Evolutionary conservation across 2,113 vertebrate species (phyloP).

Genomic region (Mola mola): DNA sequence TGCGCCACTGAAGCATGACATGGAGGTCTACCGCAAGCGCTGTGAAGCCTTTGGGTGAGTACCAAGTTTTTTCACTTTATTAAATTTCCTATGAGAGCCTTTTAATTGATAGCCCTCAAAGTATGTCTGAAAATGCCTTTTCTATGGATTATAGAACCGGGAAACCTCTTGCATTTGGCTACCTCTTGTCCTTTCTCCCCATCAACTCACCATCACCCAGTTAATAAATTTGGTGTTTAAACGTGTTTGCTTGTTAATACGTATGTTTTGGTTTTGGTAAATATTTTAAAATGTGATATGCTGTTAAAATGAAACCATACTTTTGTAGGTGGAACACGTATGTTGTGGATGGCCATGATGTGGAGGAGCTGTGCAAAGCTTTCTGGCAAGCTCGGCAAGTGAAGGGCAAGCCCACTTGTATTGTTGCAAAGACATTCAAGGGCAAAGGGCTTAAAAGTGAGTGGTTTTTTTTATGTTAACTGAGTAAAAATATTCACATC

Average conservation of each 20-base stretch:
- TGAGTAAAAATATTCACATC: background rate
- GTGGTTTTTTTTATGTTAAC: background rate
- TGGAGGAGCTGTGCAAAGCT: conserved; percentile 85
- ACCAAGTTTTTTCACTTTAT: background rate
- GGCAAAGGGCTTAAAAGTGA: conserved; percentile 87
- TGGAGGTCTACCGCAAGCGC: conserved; percentile 81
- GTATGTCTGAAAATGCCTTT: no score
- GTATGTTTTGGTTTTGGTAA: conserved; percentile 4
- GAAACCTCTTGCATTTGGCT: no score
- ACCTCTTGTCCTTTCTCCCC: background rate
- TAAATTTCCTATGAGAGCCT: background rate
- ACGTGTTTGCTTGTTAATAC: background rate
- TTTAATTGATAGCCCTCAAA: no score
- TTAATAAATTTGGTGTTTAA: conserved; percentile 23
- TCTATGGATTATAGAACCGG: no score
- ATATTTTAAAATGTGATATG: conserved; percentile 3
- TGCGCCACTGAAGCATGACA: conserved; percentile 82
- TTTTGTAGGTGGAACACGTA: conserved; percentile 87
- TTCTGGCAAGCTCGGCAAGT: conserved; percentile 85
- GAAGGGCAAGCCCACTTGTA: conserved; percentile 86
- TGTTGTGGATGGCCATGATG: conserved; percentile 87
- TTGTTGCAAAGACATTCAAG: conserved; percentile 90
- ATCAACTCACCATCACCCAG: background rate
- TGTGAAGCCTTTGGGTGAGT: conserved; percentile 90
- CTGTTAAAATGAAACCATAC: conserved; percentile 16